Percentiles rank a stretch among this genome's conserved stretches.
Evolutionary conservation across 2,888 invertebrate species (phyloP).

Genomic region (Ochropleura leucogaster): DNA sequence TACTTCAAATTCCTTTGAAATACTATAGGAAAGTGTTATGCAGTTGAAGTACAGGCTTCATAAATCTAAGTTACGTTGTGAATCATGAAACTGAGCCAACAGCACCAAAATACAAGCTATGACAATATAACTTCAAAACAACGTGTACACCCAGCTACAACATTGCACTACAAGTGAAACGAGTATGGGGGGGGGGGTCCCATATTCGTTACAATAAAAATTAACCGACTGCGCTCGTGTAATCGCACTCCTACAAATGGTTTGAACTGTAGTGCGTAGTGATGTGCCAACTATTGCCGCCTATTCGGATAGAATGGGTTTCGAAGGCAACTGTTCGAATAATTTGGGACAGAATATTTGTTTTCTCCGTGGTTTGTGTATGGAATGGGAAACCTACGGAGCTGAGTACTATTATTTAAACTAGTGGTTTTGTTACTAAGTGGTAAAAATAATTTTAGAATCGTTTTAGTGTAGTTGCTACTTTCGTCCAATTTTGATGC

Average conservation of each 20-base stretch:
- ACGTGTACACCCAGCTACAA: slow-evolving; percentile 36
- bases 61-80: background rate
- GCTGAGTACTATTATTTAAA: background rate
- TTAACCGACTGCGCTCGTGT: slow-evolving; percentile 60
- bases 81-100: background rate
- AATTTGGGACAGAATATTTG: slow-evolving; percentile 15
- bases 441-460: background rate
- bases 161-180: slow-evolving; percentile 45
- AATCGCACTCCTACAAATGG: slow-evolving; percentile 57
- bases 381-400: background rate
- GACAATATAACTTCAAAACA: slow-evolving; percentile 8
- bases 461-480: background rate
- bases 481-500: background rate
- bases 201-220: slow-evolving; percentile 64
- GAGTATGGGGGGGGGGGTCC: slow-evolving; percentile 4
- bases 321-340: slow-evolving; percentile 25
- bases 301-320: slow-evolving; percentile 34
- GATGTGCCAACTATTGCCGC: slow-evolving; percentile 59
- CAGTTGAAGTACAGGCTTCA: background rate
- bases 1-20: background rate
- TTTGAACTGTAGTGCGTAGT: slow-evolving; percentile 52
- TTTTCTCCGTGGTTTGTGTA: slow-evolving; percentile 3
- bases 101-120: background rate
- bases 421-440: background rate
- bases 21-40: background rate